These are phyloP conservation scores for Tapirus terrestris DNA, from an alignment of 2,113 vertebrate species.

Conservation along the genomic window DNA sequence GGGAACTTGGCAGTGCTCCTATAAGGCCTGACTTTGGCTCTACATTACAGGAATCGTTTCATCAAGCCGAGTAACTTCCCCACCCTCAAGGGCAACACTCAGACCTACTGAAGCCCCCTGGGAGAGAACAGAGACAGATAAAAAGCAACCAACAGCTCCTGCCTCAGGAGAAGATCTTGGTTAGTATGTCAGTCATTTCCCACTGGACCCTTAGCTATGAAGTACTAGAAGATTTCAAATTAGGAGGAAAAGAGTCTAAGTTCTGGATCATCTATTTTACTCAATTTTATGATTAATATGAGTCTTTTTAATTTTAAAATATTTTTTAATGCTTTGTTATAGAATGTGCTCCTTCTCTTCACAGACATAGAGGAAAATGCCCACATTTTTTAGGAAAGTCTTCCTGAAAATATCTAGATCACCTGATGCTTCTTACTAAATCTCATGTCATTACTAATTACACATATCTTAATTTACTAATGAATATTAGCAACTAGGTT, in stretches of 20 bases:
- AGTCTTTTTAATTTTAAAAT: constrained; percentile 10
- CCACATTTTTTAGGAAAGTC: background rate
- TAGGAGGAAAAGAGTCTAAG: background rate
- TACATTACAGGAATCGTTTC: constrained; percentile 66
- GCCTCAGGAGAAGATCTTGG: constrained; percentile 86
- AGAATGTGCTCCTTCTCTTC: background rate
- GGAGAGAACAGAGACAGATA: constrained; percentile 73
- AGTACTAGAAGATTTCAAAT: background rate
- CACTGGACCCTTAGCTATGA: background rate
- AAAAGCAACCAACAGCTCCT: constrained; percentile 85
- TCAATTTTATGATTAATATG: constrained; percentile 3
- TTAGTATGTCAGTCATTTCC: constrained; percentile 70
- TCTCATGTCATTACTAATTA: background rate
- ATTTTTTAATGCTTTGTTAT: background rate
- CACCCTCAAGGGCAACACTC: constrained; percentile 56
- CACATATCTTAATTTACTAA: background rate
- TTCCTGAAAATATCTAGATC: constrained; percentile 15
- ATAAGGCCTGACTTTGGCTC: constrained; percentile 57
- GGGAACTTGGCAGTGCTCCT: constrained; percentile 23
- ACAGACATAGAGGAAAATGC: background rate
- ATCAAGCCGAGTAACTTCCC: constrained; percentile 68
- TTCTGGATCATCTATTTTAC: background rate
- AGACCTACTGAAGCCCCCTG: constrained; percentile 78
- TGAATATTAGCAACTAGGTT: background rate
- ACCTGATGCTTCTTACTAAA: background rate